These are phyloP conservation scores for Scaptodrosophila lebanonensis DNA, from an alignment of 1,140 invertebrate species.

Conservation along the genomic window DNA sequence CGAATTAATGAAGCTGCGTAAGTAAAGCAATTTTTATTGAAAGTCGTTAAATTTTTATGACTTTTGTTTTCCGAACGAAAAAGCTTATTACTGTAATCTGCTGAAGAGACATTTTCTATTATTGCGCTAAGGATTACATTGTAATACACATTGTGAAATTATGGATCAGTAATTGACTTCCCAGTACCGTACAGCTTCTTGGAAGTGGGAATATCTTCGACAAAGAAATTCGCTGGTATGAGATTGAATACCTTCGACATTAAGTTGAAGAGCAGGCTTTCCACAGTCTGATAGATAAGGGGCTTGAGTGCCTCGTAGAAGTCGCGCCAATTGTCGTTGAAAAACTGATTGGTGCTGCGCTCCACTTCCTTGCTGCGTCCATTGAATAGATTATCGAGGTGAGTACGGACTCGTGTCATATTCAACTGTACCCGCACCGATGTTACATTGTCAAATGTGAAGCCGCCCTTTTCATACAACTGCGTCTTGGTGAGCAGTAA, in stretches of 20 bases:
- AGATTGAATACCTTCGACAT: constrained; percentile 81
- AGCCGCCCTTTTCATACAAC: constrained; percentile 80
- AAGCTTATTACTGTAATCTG: too few relatives aligned
- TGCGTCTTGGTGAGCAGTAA: constrained; percentile 81
- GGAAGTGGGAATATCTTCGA: constrained; percentile 67
- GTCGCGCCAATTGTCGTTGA: constrained; percentile 83
- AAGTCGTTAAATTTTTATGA: too few relatives aligned
- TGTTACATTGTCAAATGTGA: constrained; percentile 82
- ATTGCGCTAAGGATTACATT: constrained; percentile 1
- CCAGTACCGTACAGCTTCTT: constrained; percentile 77
- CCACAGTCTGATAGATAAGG: constrained; percentile 81
- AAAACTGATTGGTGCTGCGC: constrained; percentile 83
- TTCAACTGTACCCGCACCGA: constrained; percentile 81
- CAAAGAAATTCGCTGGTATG: constrained; percentile 79
- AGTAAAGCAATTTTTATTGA: too few relatives aligned
- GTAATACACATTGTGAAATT: not conserved
- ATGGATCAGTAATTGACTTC: constrained; percentile 63
- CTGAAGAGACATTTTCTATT: too few relatives aligned
- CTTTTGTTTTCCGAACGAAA: too few relatives aligned
- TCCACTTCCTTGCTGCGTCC: constrained; percentile 77
- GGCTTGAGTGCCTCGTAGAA: constrained; percentile 82
- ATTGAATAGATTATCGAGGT: constrained; percentile 66
- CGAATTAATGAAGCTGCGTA: too few relatives aligned
- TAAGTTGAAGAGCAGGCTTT: constrained; percentile 81
- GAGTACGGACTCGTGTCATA: constrained; percentile 53